Evolutionary conservation across 2,888 invertebrate genomes (phyloP), one percentile per base, ranked within the genome.

Genomic region (Anthrax anthrax): DNA sequence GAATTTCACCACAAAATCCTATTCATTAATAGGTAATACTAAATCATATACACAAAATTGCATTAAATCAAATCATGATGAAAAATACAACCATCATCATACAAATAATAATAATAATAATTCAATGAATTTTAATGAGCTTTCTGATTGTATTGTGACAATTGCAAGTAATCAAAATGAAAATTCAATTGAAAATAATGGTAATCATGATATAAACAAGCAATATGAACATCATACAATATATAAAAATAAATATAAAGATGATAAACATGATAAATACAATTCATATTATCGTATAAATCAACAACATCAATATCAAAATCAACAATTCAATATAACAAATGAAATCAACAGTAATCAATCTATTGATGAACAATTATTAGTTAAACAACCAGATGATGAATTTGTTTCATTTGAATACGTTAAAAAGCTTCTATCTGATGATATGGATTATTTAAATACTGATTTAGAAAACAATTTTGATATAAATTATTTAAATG

Each of bases 91-190:
- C 18, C 29, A 32, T 32, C 3, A 8, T 32, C n/a, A n/a, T n/a
- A n/a, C n/a, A n/a, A n/a, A n/a, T n/a, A n/a, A n/a, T n/a, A n/a
- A n/a, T n/a, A 58, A 59, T 57, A 61, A 57, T 60, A 68, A 65
- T 59, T 62, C 67, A 58, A 69, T 69, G 64, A 65, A 69, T 62
- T 68, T 68, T 63, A 67, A 69, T 62, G 69, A 69, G 60, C 60
- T 69, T 61, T 64, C 68, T 55, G 67, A 67, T 62, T 68, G 69
- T 59, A 67, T 69, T 57, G 66, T 65, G 54, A 67, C 64, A 58
- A 67, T 65, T 55, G 65, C 66, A 55, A 56, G 54, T 56, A 62
- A 56, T 56, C 64, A 60, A 54, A 59, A 54, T 44, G 58, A 54
- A 52, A 55, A 54, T 52, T 54, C 55, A 45, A 55, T 55, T 52